Evolutionary conservation across 2,888 invertebrate genomes (phyloP).

Genomic region (Muscina levida): DNA sequence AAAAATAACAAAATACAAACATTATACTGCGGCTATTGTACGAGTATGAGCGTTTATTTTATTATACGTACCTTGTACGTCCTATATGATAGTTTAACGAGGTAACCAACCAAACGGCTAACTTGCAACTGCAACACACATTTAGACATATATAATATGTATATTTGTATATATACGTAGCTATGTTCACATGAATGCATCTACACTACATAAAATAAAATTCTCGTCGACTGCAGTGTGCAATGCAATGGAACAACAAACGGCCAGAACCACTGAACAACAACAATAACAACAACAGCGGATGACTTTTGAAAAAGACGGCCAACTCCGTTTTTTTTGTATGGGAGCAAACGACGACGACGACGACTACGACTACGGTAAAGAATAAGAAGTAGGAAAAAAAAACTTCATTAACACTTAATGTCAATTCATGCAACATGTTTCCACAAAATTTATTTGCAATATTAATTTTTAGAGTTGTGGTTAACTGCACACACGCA

Average conservation of each 20-base stretch:
- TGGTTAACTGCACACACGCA: conserved; percentile 54
- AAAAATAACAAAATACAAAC: neutral
- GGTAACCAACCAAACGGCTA: conserved; percentile 12
- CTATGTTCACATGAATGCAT: neutral
- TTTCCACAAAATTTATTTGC: conserved; percentile 78
- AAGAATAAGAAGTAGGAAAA: conserved; percentile 50
- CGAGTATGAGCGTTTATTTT: conserved; percentile 25
- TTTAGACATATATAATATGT: conserved; percentile 10
- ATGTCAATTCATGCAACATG: conserved; percentile 78
- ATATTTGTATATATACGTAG: neutral
- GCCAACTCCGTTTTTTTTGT: neutral
- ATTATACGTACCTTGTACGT: neutral
- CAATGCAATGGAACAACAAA: too few species aligned
- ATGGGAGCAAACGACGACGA: neutral
- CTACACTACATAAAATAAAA: neutral
- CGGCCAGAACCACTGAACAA: neutral
- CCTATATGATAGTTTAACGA: neutral
- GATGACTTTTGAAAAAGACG: neutral
- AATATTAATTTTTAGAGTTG: conserved; percentile 76
- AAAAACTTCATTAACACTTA: conserved; percentile 78
- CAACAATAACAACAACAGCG: neutral
- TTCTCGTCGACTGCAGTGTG: neutral
- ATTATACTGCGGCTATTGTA: too few species aligned
- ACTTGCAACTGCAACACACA: neutral
- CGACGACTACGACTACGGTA: conserved; percentile 18